Conservation (phyloP, 2,797 vertebrate species). For the Tinamus major region DNA sequence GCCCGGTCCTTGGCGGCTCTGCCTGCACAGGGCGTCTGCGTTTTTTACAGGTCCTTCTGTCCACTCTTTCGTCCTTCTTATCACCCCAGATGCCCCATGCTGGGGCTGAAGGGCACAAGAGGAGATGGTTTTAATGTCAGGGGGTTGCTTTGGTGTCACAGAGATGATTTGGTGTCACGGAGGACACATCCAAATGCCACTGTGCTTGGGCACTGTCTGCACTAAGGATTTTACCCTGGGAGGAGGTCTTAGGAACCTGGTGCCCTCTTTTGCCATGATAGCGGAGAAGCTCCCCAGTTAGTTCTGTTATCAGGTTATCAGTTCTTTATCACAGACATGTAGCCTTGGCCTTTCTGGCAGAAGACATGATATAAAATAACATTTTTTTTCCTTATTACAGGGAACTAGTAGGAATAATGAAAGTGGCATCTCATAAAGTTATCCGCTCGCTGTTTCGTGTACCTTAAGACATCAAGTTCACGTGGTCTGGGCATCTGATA, state of each 20-base stretch:
- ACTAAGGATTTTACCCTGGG: background rate
- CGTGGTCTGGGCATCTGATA: background rate
- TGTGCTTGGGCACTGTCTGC: background rate
- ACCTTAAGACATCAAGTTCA: background rate
- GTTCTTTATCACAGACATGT: background rate
- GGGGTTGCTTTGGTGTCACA: no score
- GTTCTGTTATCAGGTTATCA: background rate
- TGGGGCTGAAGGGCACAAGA: background rate
- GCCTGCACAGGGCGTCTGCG: accelerated
- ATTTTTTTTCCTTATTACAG: background rate
- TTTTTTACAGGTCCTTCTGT: background rate
- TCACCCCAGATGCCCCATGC: background rate
- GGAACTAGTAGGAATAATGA: background rate
- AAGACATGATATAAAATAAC: background rate
- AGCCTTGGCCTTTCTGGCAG: background rate
- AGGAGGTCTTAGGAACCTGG: background rate
- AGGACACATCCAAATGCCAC: background rate
- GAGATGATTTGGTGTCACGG: background rate
- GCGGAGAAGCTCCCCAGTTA: background rate
- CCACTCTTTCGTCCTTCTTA: background rate
- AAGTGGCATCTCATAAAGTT: background rate
- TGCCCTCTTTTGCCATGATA: background rate
- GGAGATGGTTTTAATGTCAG: background rate
- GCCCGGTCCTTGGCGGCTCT: background rate
- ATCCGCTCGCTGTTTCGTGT: accelerated